A percentile compares a stretch with the other conserved stretches of the same genome.
phyloP scores from a whole-genome alignment of 1,140 invertebrate species.

The Diorhabda sublineata region DNA sequence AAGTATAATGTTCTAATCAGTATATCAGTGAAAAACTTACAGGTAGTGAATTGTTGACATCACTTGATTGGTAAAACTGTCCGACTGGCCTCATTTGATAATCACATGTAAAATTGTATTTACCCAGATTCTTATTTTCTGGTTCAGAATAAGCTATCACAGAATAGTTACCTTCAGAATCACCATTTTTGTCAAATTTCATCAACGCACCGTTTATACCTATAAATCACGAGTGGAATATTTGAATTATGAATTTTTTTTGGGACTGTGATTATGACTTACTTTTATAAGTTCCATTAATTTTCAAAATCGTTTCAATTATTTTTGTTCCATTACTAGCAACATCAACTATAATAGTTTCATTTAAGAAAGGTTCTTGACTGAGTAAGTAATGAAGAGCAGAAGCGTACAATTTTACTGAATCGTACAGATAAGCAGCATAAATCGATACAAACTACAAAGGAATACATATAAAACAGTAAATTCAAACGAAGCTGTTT shows the following conservation, averaged over 20 bases:
- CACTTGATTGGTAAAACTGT: slow-evolving; percentile 65
- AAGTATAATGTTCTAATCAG: neutral
- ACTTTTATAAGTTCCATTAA: slow-evolving; percentile 74
- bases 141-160: slow-evolving; percentile 61
- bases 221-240: slow-evolving; percentile 45
- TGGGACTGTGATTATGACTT: slow-evolving; percentile 19
- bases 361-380: slow-evolving; percentile 54
- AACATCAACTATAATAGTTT: slow-evolving; percentile 64
- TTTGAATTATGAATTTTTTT: too few species aligned
- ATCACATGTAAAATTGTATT: slow-evolving; percentile 62
- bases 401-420: slow-evolving; percentile 84
- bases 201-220: slow-evolving; percentile 90
- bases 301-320: slow-evolving; percentile 71
- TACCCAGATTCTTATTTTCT: slow-evolving; percentile 11
- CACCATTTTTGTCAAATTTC: slow-evolving; percentile 85
- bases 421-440: slow-evolving; percentile 94
- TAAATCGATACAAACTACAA: slow-evolving; percentile 84
- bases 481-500: neutral
- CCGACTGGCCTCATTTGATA: slow-evolving; percentile 77
- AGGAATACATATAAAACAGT: slow-evolving; percentile 18
- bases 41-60: slow-evolving; percentile 54
- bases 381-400: slow-evolving; percentile 69
- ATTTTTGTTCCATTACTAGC: slow-evolving; percentile 73
- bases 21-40: slow-evolving; percentile 50
- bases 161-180: slow-evolving; percentile 96